These are phyloP conservation scores for Heliconius congener DNA, from an alignment of 1,140 invertebrate species.

Conservation along the genomic window DNA sequence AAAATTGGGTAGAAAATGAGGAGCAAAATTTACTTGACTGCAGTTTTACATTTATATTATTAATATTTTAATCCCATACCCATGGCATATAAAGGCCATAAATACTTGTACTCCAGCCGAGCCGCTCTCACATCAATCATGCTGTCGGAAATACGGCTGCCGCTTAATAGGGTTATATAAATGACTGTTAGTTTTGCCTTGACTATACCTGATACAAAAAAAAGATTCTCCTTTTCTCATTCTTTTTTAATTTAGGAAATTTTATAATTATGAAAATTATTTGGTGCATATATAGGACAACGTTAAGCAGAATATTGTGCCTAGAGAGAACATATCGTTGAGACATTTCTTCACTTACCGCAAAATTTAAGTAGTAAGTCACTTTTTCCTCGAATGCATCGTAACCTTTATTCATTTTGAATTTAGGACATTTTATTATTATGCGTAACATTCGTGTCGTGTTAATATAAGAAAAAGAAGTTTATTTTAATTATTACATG, in stretches of 20 bases:
- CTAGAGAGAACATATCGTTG: no score
- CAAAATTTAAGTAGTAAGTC: no score
- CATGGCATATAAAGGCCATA: neutral
- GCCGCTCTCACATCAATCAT: slow-evolving; percentile 5
- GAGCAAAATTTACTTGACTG: neutral
- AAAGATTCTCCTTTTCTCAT: neutral
- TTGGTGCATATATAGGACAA: no score
- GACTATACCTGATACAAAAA: neutral
- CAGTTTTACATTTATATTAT: slow-evolving; percentile 8
- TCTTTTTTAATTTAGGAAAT: neutral
- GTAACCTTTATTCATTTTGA: neutral
- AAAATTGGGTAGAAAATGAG: no score
- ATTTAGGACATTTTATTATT: neutral
- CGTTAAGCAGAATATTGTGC: no score
- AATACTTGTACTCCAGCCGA: neutral
- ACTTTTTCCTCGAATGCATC: no score
- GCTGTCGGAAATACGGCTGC: neutral
- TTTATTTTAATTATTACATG: no score
- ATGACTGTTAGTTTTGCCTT: neutral
- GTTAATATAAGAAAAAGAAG: neutral
- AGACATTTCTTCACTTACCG: no score
- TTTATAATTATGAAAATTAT: neutral
- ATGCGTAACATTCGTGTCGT: neutral
- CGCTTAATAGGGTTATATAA: slow-evolving; percentile 4
- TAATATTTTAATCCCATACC: neutral